Evolutionary conservation across 2,888 invertebrate species (phyloP).

Genomic region (Leptothorax acervorum): DNA sequence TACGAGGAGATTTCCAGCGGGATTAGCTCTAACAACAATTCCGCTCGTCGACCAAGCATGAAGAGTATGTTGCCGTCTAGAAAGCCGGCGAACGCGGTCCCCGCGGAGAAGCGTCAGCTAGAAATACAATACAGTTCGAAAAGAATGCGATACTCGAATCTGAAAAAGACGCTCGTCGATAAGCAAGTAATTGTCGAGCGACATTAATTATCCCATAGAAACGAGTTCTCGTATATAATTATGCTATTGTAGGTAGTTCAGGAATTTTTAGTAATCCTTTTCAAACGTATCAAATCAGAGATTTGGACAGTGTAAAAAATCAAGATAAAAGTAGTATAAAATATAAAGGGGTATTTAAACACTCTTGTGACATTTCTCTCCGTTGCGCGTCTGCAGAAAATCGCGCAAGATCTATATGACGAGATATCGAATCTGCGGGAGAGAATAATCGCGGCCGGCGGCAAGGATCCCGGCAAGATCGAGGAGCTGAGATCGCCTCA

Average conservation of each 20-base stretch:
- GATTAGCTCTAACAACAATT: constrained; percentile 59
- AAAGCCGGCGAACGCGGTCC: constrained; percentile 46
- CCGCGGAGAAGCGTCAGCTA: constrained; percentile 68
- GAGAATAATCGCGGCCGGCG: constrained; percentile 77
- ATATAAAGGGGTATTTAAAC: background rate
- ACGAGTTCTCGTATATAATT: background rate
- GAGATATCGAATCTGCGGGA: constrained; percentile 79
- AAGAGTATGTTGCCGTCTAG: constrained; percentile 44
- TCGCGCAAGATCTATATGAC: constrained; percentile 73
- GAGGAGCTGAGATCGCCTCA: constrained; percentile 70
- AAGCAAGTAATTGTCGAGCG: constrained; percentile 73
- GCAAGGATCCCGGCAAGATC: constrained; percentile 79
- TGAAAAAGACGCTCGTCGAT: constrained; percentile 74
- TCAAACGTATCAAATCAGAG: background rate
- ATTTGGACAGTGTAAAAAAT: background rate
- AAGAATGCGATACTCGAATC: constrained; percentile 72
- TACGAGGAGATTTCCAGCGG: constrained; percentile 45
- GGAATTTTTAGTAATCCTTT: background rate
- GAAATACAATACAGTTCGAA: constrained; percentile 77
- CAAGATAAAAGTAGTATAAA: background rate
- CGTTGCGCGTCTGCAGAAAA: constrained; percentile 69
- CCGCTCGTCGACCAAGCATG: constrained; percentile 54
- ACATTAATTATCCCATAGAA: background rate
- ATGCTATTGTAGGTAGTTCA: background rate
- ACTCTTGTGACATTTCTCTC: background rate